A percentile compares a stretch with the other conserved stretches of the same genome.
Conservation (phyloP, 35 echinoderm and acorn worm genomes). For the Diadema setosum region DNA sequence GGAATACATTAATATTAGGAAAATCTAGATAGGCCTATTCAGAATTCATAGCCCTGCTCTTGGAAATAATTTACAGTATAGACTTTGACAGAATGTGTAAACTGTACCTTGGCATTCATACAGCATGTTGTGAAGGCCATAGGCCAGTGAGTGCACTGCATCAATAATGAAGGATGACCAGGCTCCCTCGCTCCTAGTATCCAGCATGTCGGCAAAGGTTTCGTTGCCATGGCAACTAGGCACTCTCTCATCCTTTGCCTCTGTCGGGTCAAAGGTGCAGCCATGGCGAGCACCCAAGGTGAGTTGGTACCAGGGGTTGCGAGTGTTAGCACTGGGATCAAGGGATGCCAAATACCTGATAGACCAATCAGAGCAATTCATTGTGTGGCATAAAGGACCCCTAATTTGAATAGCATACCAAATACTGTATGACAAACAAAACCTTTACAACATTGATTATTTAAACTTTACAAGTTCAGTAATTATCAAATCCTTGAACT, state of each 20-base stretch:
- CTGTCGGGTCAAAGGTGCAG: slow-evolving; percentile 30
- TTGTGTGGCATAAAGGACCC: too few species aligned
- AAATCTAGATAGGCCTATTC: too few species aligned
- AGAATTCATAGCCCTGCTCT: too few species aligned
- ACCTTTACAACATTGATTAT: too few species aligned
- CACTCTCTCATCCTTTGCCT: background rate
- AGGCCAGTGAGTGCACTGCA: slow-evolving; percentile 74
- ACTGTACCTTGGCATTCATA: slow-evolving; percentile 46
- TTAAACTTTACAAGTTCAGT: too few species aligned
- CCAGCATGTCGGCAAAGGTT: slow-evolving; percentile 33
- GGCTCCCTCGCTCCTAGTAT: slow-evolving; percentile 45
- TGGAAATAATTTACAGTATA: too few species aligned
- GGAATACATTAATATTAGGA: too few species aligned
- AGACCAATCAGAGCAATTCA: too few species aligned
- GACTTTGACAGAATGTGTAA: too few species aligned
- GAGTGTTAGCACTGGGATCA: slow-evolving; percentile 53
- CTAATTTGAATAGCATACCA: too few species aligned
- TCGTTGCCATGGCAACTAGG: slow-evolving; percentile 31
- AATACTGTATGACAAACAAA: too few species aligned
- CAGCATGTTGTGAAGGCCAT: slow-evolving; percentile 66
- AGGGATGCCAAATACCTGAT: slow-evolving; percentile 47
- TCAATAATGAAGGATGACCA: slow-evolving; percentile 79
- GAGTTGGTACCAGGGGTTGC: slow-evolving; percentile 84
- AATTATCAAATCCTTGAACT: too few species aligned
- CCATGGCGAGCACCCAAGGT: slow-evolving; percentile 29